These are phyloP conservation scores for Melanaphis sacchari DNA, from an alignment of 1,140 invertebrate species.

Conservation along the genomic window DNA sequence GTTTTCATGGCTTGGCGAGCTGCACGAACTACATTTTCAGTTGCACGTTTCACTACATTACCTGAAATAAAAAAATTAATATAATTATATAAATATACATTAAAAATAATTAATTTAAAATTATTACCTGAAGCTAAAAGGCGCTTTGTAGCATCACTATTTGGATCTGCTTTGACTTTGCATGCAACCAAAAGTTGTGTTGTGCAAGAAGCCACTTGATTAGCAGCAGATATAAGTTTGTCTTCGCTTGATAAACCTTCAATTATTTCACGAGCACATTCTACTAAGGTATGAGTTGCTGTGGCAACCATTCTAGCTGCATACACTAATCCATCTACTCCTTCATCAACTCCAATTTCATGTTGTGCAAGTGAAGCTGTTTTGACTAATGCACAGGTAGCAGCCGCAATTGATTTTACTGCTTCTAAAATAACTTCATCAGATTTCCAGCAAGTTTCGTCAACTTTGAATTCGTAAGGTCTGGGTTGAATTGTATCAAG, in stretches of 20 bases:
- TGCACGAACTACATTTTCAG: conserved; percentile 93
- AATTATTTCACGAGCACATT: conserved; percentile 95
- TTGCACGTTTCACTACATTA: conserved; percentile 97
- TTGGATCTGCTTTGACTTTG: conserved; percentile 96
- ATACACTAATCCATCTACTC: conserved; percentile 97
- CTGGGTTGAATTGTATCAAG: conserved; percentile 90
- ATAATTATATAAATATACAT: not conserved
- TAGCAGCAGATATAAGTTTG: conserved; percentile 94
- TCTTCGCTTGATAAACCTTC: conserved; percentile 95
- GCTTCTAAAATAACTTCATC: conserved; percentile 99
- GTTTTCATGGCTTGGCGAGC: conserved; percentile 92
- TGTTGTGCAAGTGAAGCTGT: conserved; percentile 95
- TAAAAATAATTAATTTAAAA: not conserved
- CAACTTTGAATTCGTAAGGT: conserved; percentile 76
- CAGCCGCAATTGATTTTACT: conserved; percentile 96
- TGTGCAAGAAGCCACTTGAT: conserved; percentile 96
- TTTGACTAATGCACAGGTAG: conserved; percentile 94
- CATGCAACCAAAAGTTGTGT: conserved; percentile 98
- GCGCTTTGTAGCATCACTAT: conserved; percentile 91
- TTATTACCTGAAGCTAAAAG: conserved; percentile 70
- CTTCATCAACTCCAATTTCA: conserved; percentile 96
- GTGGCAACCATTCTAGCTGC: conserved; percentile 95
- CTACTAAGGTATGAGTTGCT: conserved; percentile 95
- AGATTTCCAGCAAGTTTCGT: conserved; percentile 89
- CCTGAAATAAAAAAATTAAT: conserved; percentile 76